Evolutionary conservation across 1,140 invertebrate species (phyloP).

Genomic region (Meloidogyne chitwoodi): DNA sequence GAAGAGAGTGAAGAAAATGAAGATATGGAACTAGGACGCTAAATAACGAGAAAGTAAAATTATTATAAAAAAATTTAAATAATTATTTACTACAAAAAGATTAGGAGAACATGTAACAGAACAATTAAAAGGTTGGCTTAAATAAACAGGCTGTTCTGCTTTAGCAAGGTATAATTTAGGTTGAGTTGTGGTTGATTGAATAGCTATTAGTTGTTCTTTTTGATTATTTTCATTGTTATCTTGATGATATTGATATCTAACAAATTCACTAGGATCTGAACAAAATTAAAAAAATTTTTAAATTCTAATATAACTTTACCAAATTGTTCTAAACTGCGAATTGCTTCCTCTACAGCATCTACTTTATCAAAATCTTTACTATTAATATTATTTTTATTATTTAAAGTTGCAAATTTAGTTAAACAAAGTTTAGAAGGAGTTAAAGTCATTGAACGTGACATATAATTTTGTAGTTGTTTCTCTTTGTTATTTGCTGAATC

Average conservation of each 20-base stretch:
- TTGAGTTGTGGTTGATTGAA: neutral
- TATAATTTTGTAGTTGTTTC: neutral
- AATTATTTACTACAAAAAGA: neutral
- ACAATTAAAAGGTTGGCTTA: neutral
- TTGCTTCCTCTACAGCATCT: slow-evolving; percentile 43
- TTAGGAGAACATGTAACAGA: neutral
- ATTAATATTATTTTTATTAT: too few relatives aligned
- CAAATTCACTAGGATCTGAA: neutral
- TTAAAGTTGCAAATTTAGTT: slow-evolving; percentile 12
- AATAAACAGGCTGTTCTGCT: neutral
- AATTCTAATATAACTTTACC: too few relatives aligned
- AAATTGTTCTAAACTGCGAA: slow-evolving; percentile 36
- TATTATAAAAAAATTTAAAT: neutral
- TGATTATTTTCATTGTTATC: neutral
- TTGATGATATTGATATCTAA: neutral
- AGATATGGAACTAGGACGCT: neutral
- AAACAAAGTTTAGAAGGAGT: slow-evolving; percentile 16
- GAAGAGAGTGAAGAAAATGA: neutral
- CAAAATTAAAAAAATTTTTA: neutral
- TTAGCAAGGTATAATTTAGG: neutral
- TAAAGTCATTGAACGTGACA: neutral
- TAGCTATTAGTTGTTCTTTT: neutral
- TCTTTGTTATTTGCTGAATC: neutral
- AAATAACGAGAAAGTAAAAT: neutral
- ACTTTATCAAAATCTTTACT: neutral